Evolutionary conservation across 2,797 vertebrate species (phyloP).

Genomic region (Channallabes apus): DNA sequence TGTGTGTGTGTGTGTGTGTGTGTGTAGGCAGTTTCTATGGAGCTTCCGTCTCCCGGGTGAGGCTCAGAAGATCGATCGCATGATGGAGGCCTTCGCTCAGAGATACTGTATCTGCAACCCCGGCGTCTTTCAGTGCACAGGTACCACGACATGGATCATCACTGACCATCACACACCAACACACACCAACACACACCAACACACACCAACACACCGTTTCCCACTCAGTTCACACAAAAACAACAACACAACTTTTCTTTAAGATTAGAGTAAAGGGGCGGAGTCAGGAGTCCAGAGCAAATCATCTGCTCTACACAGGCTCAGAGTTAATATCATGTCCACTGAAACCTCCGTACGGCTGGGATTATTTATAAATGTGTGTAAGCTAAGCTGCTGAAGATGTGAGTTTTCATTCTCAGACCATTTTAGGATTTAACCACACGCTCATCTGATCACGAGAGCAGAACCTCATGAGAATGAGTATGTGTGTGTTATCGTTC

Average conservation of each 20-base stretch:
- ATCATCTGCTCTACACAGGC: background rate
- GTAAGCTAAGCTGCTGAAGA: background rate
- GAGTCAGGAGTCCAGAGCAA: background rate
- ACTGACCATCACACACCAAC: too few species aligned
- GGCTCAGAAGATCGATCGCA: conserved; percentile 95
- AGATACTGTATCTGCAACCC: conserved; percentile 90
- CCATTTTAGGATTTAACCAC: background rate
- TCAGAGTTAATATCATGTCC: background rate
- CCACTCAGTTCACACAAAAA: background rate
- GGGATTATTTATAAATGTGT: background rate
- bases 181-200: too few species aligned
- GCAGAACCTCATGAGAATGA: background rate
- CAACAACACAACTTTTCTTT: background rate
- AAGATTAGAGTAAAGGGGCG: background rate
- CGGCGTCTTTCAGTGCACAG: conserved; percentile 88
- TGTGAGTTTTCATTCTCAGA: background rate
- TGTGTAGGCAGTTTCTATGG: conserved; percentile 89
- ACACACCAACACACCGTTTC: background rate
- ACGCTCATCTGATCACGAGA: background rate
- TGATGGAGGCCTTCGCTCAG: conserved; percentile 93
- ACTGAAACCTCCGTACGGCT: background rate
- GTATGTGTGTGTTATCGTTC: conserved; percentile 15
- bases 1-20: background rate
- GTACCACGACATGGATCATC: conserved; percentile 59
- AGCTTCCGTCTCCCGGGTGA: conserved; percentile 93